Percentiles rank a stretch among this genome's conserved stretches.
phyloP scores from a whole-genome alignment of 2,113 vertebrate genomes.

The Mesitornis unicolor region DNA sequence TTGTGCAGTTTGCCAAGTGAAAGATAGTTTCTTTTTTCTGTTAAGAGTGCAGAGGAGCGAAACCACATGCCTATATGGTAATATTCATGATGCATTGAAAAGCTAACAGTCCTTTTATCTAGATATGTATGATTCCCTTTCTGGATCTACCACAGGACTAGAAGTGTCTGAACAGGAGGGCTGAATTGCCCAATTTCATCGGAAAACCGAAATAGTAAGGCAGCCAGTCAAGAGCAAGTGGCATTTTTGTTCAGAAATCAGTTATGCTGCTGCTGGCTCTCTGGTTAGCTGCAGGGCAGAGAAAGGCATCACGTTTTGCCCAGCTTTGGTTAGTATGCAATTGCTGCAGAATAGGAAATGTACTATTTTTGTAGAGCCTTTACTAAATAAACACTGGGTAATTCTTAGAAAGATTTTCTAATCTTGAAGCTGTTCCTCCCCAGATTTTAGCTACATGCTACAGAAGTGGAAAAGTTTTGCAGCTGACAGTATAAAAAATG shows the following conservation, averaged over 20 bases:
- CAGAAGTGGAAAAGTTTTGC: background rate
- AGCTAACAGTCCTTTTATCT: background rate
- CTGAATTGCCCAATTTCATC: background rate
- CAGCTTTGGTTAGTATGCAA: background rate
- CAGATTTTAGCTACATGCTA: background rate
- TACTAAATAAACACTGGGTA: background rate
- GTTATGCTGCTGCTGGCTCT: background rate
- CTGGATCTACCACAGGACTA: background rate
- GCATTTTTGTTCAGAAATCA: background rate
- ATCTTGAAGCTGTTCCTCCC: background rate
- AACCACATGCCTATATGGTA: background rate
- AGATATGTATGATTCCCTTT: background rate
- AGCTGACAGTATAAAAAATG: background rate
- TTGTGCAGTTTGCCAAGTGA: background rate
- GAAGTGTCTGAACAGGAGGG: background rate
- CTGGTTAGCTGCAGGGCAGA: background rate
- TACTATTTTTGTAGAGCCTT: background rate
- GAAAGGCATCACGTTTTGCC: background rate
- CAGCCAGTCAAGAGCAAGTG: background rate
- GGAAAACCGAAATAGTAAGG: background rate
- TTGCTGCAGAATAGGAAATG: background rate
- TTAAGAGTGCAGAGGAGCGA: background rate
- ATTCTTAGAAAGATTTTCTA: conserved; percentile 7
- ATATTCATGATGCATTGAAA: background rate
- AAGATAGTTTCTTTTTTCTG: background rate